These are phyloP conservation scores for Misgurnus mizolepis DNA, from an alignment of 2,113 vertebrate species.

Conservation along the genomic window DNA sequence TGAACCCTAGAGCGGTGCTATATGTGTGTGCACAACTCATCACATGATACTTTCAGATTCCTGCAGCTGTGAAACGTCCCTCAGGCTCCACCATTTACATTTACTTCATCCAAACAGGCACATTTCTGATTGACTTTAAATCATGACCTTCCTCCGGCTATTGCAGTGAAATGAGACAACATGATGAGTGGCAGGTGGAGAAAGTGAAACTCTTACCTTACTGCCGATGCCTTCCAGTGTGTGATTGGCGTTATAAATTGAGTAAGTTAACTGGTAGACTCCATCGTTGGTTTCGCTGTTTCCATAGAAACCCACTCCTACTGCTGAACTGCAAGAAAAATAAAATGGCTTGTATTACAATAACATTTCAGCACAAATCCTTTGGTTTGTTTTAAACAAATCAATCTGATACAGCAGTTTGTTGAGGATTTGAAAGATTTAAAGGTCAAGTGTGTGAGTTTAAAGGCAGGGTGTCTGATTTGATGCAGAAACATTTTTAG, in stretches of 20 bases:
- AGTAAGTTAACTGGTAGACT: conserved; percentile 90
- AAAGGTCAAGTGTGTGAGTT: not conserved
- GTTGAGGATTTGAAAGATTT: not conserved
- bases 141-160: conserved; percentile 9
- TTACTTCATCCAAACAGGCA: not conserved
- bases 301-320: conserved; percentile 95
- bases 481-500: too few species aligned
- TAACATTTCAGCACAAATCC: not conserved
- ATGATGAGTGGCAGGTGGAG: conserved; percentile 35
- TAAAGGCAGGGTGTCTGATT: not conserved
- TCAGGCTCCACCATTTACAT: not conserved
- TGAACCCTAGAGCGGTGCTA: not conserved
- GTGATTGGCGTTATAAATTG: conserved; percentile 90
- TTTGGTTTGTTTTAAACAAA: not conserved
- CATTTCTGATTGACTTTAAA: conserved; percentile 13
- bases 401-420: not conserved
- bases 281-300: conserved; percentile 97
- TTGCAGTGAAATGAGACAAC: conserved; percentile 6
- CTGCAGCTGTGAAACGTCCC: conserved; percentile 1
- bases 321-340: conserved; percentile 78
- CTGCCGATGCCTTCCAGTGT: conserved; percentile 83
- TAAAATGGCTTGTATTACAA: conserved; percentile 31
- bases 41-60: conserved; percentile 14
- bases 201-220: conserved; percentile 79
- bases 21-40: not conserved